Conservation (phyloP, 2,888 invertebrate genomes). For the Steinernema hermaphroditum region DNA sequence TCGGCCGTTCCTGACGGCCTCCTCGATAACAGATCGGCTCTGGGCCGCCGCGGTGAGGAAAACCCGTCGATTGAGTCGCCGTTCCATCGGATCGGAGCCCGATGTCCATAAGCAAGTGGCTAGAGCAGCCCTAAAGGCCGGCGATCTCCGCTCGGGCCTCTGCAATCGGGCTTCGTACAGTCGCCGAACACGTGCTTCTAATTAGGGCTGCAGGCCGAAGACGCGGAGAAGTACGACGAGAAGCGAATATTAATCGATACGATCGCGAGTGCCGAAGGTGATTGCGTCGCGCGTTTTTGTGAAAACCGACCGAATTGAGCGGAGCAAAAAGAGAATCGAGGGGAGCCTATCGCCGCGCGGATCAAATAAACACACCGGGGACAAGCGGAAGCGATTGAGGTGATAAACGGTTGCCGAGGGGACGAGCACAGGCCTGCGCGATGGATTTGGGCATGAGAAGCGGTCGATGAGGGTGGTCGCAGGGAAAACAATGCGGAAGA, state of each 20-base stretch:
- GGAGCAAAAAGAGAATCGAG: not conserved
- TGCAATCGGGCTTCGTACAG: conserved; percentile 13
- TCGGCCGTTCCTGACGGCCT: conserved; percentile 36
- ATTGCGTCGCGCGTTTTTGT: conserved; percentile 19
- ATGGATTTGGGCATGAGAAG: not conserved
- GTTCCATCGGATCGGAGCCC: conserved; percentile 38
- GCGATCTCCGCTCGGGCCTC: not conserved
- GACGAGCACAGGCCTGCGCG: not conserved
- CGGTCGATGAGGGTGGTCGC: not conserved
- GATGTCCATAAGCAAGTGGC: not conserved
- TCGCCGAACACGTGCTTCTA: conserved; percentile 5
- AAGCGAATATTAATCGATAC: conserved; percentile 15
- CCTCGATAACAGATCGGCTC: conserved; percentile 37
- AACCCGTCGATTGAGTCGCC: conserved; percentile 42
- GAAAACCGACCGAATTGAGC: not conserved
- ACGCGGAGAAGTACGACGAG: not conserved
- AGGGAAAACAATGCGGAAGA: conserved; percentile 18
- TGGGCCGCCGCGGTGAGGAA: conserved; percentile 41
- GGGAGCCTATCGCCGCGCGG: conserved; percentile 12
- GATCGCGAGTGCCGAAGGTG: conserved; percentile 18
- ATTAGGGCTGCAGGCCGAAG: conserved; percentile 4
- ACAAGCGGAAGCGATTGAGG: not conserved
- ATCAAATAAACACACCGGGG: conserved; percentile 15
- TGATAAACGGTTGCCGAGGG: not conserved
- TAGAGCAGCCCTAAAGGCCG: not conserved